Conservation (phyloP, 2,888 invertebrate species). For the Stramonita haemastoma region DNA sequence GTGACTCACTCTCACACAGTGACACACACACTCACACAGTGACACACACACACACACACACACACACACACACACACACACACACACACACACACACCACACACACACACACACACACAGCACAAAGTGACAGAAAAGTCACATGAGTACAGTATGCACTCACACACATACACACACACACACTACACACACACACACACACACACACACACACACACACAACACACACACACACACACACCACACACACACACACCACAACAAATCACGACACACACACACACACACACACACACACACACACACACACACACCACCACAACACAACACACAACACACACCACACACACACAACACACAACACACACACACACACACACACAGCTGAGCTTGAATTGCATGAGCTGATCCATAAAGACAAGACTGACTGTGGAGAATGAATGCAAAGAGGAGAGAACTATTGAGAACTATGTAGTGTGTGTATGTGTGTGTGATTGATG, state of each 20-base stretch:
- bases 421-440: too few relatives aligned
- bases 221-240: not conserved
- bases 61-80: not conserved
- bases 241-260: not conserved
- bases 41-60: not conserved
- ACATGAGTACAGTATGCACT: too few relatives aligned
- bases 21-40: not conserved
- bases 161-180: not conserved
- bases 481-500: too few relatives aligned
- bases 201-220: not conserved
- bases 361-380: not conserved
- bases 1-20: not conserved
- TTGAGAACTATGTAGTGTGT: too few relatives aligned
- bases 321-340: not conserved
- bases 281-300: not conserved
- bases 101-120: not conserved
- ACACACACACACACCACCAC: constrained; percentile 6
- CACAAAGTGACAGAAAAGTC: too few relatives aligned
- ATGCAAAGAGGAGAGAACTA: too few relatives aligned
- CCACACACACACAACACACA: not conserved
- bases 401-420: too few relatives aligned
- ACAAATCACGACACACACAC: not conserved
- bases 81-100: not conserved
- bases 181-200: not conserved
- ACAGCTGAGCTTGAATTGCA: not conserved